Percentiles rank a stretch among this genome's conserved stretches.
Evolutionary conservation across 1,140 invertebrate species (phyloP).

Genomic region (Holcopasites calliopsidis): DNA sequence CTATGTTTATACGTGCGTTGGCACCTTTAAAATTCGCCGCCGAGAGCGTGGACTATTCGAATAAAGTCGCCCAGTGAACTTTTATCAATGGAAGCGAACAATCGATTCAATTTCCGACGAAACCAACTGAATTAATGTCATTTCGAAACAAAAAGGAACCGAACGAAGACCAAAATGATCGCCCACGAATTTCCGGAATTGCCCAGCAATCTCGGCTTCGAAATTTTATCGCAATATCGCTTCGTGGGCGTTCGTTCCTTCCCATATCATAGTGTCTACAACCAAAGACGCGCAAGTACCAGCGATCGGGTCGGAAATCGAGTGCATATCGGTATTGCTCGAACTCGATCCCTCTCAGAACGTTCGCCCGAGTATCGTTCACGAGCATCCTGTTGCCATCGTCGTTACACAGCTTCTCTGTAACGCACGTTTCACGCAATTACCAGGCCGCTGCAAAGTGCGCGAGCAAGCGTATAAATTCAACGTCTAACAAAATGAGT

Average conservation of each 20-base stretch:
- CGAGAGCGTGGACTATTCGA: no score
- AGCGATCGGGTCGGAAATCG: conserved; percentile 3
- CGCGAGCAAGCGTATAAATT: not conserved
- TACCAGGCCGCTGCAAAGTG: no score
- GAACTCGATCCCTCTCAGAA: not conserved
- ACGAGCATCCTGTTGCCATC: not conserved
- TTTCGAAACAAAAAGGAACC: no score
- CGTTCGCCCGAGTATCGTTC: not conserved
- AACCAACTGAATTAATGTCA: no score
- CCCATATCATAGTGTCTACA: no score
- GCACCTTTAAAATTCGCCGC: no score
- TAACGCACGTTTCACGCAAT: not conserved
- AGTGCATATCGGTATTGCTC: not conserved
- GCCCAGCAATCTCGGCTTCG: not conserved
- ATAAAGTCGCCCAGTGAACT: no score
- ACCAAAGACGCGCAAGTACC: not conserved
- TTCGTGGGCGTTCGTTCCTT: not conserved
- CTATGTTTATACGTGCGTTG: no score
- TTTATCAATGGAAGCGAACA: no score
- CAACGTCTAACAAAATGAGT: not conserved
- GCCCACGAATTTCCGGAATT: not conserved
- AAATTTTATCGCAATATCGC: not conserved
- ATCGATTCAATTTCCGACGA: no score
- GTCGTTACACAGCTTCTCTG: not conserved
- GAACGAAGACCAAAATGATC: not conserved